Percentiles rank a stretch among this genome's conserved stretches.
Conservation (phyloP, 2,888 invertebrate species). For the Thysanoteuthis rhombus region DNA sequence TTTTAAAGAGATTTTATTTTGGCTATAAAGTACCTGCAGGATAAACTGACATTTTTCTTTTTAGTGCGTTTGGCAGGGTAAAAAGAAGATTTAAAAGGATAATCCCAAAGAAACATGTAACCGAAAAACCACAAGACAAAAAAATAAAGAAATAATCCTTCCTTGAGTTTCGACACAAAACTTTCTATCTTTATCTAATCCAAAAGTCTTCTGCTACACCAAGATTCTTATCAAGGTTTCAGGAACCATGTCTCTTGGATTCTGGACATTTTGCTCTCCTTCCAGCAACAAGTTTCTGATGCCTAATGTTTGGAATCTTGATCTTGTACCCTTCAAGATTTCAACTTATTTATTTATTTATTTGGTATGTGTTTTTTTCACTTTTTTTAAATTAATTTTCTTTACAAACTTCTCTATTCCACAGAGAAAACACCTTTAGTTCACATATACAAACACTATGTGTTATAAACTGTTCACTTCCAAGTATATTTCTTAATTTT, state of each 20-base stretch:
- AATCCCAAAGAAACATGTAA: not conserved
- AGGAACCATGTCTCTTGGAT: not conserved
- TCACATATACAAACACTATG: too few relatives aligned
- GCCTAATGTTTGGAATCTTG: not conserved
- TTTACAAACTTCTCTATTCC: too few relatives aligned
- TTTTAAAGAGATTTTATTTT: not conserved
- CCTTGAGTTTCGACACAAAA: conserved; percentile 12
- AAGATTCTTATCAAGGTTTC: not conserved
- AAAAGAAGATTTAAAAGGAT: not conserved
- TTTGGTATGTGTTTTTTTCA: too few relatives aligned
- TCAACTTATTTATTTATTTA: not conserved
- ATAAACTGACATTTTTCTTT: not conserved
- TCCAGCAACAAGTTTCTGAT: not conserved
- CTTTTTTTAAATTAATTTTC: too few relatives aligned
- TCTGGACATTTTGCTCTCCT: conserved; percentile 12
- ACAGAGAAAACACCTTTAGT: too few relatives aligned
- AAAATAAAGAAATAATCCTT: not conserved
- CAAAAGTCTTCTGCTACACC: not conserved
- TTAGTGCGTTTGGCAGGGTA: not conserved
- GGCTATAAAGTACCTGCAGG: not conserved
- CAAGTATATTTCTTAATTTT: too few relatives aligned
- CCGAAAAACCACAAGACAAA: not conserved
- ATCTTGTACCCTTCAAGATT: not conserved
- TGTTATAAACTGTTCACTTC: too few relatives aligned
- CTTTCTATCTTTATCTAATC: not conserved